phyloP scores from a whole-genome alignment of 2,113 vertebrate genomes.

The human (Homo sapiens) region DNA sequence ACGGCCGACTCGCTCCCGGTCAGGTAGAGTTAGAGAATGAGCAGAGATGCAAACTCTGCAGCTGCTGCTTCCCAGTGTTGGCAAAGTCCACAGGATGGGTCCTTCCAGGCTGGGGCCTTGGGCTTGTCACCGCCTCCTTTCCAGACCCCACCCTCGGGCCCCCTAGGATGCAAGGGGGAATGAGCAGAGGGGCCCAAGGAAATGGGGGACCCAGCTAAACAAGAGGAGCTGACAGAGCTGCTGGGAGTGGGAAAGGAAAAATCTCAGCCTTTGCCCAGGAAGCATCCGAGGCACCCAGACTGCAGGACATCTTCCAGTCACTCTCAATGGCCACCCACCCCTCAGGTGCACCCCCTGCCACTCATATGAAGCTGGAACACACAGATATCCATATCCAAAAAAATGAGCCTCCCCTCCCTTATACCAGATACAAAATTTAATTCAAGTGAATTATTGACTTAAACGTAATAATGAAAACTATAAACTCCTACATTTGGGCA shows the following conservation, averaged over 20 bases:
- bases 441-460: too few species aligned
- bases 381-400: neutral
- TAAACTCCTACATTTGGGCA: neutral
- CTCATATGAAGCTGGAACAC: neutral
- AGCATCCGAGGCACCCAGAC: accelerated
- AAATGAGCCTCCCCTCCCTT: too few species aligned
- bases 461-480: neutral
- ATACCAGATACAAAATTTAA: neutral
- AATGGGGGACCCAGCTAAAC: accelerated
- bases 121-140: accelerated
- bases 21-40: neutral
- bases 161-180: neutral
- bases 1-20: neutral
- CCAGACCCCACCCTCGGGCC: neutral
- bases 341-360: too few species aligned
- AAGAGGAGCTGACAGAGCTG: accelerated
- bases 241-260: accelerated
- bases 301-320: neutral
- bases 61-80: accelerated
- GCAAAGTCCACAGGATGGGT: neutral
- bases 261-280: accelerated
- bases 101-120: neutral
- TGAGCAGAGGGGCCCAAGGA: neutral
- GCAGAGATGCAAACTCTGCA: neutral
- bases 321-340: neutral